Evolutionary conservation across 2,797 vertebrate species (phyloP).

Genomic region (Urocyon cinereoargenteus): DNA sequence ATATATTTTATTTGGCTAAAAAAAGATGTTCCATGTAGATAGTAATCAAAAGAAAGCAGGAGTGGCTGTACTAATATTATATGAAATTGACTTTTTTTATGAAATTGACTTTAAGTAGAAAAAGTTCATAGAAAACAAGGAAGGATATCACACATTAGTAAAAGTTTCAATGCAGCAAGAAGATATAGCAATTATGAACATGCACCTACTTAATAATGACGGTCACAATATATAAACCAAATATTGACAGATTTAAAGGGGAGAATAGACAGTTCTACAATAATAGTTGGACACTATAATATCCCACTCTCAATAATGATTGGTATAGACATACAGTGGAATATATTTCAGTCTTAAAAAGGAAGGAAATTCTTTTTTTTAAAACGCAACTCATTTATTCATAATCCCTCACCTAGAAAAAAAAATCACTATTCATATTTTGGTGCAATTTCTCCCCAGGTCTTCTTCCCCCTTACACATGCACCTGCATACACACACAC

Average conservation of each 20-base stretch:
- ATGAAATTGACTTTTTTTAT: background rate
- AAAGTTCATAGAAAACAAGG: background rate
- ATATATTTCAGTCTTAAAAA: background rate
- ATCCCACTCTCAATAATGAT: background rate
- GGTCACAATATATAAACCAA: background rate
- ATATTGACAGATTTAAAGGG: background rate
- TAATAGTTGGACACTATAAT: background rate
- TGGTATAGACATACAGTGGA: background rate
- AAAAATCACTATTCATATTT: background rate
- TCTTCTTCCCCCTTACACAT: background rate
- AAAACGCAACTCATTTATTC: background rate
- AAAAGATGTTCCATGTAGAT: background rate
- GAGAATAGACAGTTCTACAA: background rate
- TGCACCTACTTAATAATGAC: background rate
- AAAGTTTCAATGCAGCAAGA: background rate
- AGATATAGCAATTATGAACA: background rate
- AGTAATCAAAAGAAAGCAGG: background rate
- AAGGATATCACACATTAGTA: background rate
- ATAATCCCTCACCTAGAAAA: background rate
- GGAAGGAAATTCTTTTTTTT: background rate
- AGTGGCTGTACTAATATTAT: background rate
- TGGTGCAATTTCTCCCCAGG: background rate
- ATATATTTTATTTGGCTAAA: background rate
- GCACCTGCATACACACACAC: too few relatives aligned
- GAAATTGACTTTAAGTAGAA: background rate